A percentile compares a stretch with the other conserved stretches of the same genome.
Conservation (phyloP, 2,888 invertebrate genomes). For the Molorchus minor region DNA sequence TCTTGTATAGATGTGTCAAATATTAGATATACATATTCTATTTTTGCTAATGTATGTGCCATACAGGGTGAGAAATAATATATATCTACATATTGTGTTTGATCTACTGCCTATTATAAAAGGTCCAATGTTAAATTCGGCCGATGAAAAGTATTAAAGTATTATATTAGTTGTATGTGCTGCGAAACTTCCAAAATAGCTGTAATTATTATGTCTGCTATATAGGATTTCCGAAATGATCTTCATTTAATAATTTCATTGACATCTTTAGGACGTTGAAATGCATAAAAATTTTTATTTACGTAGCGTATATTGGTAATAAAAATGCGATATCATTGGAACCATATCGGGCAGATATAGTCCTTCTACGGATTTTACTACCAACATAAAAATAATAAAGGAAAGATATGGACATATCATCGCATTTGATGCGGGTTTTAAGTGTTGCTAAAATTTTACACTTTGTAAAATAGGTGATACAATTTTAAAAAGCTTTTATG, state of each 20-base stretch:
- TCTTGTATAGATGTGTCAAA: too few relatives aligned
- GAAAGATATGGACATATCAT: constrained; percentile 37
- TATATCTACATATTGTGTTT: too few relatives aligned
- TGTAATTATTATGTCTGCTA: too few relatives aligned
- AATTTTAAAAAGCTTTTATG: constrained; percentile 26
- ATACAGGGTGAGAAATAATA: too few relatives aligned
- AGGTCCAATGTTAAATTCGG: too few relatives aligned
- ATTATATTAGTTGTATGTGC: too few relatives aligned
- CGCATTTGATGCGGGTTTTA: constrained; percentile 29
- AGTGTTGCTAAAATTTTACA: constrained; percentile 43
- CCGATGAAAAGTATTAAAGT: too few relatives aligned
- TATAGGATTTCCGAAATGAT: constrained; percentile 16
- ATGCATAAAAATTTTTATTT: constrained; percentile 51
- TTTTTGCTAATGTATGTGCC: too few relatives aligned
- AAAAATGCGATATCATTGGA: constrained; percentile 40
- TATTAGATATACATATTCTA: too few relatives aligned
- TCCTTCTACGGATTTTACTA: constrained; percentile 36
- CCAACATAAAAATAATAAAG: constrained; percentile 41
- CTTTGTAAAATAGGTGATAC: constrained; percentile 46
- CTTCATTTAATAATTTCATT: constrained; percentile 53
- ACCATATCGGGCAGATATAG: constrained; percentile 39
- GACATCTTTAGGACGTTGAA: constrained; percentile 47
- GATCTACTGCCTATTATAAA: too few relatives aligned
- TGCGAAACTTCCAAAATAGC: too few relatives aligned
- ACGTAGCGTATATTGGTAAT: constrained; percentile 43